Evolutionary conservation across 2,113 vertebrate species (phyloP), one percentile per base, ranked within the genome.

Genomic region (Pungitius pungitius): DNA sequence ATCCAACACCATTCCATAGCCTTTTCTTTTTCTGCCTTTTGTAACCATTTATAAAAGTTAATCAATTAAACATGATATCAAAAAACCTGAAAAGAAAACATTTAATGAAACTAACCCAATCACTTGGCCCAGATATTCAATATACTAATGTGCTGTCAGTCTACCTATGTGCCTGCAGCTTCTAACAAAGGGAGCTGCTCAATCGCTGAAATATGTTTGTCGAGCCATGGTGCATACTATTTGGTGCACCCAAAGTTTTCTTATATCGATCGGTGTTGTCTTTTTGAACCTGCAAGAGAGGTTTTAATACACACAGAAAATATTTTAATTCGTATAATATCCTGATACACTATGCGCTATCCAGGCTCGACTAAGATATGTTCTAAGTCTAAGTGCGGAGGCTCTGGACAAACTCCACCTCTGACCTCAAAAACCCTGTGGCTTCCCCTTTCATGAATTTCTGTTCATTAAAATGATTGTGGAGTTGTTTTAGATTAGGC

Each of bases 251-350:
- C 52, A 68, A 70, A 60, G 72, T 85, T 75, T 75, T 65, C 63
- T 76, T 61, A 81, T 77, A 85, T 7, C 2, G 13, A 27, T 6
- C 4, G 3, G 14, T 65, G 40, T 57, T 15, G 45, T 69, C 47
- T 60, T 20, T 3, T 14, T 49, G 59, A 72, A 62, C 39, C 27
- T 59, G 55, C 33, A 10, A 24, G 55, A 54, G 13, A 52, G n/a
- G 30, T 22, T 67, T 64, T 33, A 49, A 61, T 52, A 67, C 42
- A 42, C 45, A 74, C 43, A 66, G 30, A 63, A 62, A 82, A 88
- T 68, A 80, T 82, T 82, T 74, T 78, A 45, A 68, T 49, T 62
- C 57, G 64, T n/a, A 42, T 73, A 60, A 69, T 82, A 62, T 62
- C 18, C 49, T 71, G 11, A 47, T 9, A 9, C 11, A 10, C 63